Base-by-base conservation (phyloP, 1,140 invertebrate genomes). In the Limonius californicus region DNA sequence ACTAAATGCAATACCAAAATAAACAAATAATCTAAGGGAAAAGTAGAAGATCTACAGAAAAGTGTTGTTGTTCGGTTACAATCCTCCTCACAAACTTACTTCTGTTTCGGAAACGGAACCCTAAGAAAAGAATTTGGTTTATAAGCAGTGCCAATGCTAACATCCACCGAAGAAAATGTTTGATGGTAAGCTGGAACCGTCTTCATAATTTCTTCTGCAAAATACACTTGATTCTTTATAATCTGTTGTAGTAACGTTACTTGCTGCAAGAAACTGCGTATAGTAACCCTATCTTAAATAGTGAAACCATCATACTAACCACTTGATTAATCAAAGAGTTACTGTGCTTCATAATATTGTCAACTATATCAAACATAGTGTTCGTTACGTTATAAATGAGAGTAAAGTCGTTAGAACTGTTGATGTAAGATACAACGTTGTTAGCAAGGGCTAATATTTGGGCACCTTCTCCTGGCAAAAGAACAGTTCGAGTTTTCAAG, bases 401-500 rank as follows among this genome's bases (percentile, higher is more conserved):
- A 0, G 64, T 58, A 1, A 68, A 56, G 54, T 74, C 69, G 39
- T 71, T 71, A 1, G 80, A 71, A 42, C 63, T 76, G 55, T 75
- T 71, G 42, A 81, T 76, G 16, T 83, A 85, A 19, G 69, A 65
- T 45, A 82, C 72, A 54, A 84, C 78, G 64, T 82, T 79, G 0
- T 75, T 64, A 1, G 83, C 70, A 3, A 84, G 70, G 19, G 61
- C 70, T 14, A 85, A 62, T 21, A 84, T 74, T 20, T 78, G 74
- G 70, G 83, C 81, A 0, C 81, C 84, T 67, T 85, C 84, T 14
- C 84, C 83, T 0, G 84, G 82, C 62, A 81, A 80, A 7, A 83
- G 62, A n/a, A 62, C 43, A 68, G 63, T 12, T 74, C 74, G 57
- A 66, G 70, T 45, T 30, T 68, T 65, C 7, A 81, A 59, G 57